Base-by-base conservation (phyloP, 2,797 vertebrate species). In the Podarcis lilfordi region DNA sequence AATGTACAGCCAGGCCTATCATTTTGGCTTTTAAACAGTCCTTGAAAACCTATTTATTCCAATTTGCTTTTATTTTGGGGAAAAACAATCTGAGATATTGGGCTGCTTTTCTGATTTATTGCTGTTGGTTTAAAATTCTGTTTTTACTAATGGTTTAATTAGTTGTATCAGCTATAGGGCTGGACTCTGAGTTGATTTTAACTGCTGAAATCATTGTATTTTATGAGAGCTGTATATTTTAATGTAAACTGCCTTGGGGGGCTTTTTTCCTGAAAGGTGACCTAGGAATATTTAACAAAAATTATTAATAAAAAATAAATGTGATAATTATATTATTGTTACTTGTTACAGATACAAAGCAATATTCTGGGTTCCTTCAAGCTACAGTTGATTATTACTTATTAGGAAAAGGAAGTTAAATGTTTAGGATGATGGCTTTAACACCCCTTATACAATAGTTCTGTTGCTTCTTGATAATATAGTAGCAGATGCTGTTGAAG, bases 381-480 rank as follows among this genome's bases (percentile, higher is more conserved):
- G n/a, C 55, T 19, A 19, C 55, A 45, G 15, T 8, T 40, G 27
- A 82, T 55, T 0, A 84, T 71, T 86, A n/a, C 29, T 64, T 77
- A 84, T 43, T 89, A 68, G 68, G 8, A 89, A 11, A 82, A 68
- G 76, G 29, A 82, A 68, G 9, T 71, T 40, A 83, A 78, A 83
- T 21, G 29, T 40, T 82, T 61, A 86, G 6, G 86, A 75, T n/a
- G 80, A 79, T 72, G 7, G 6, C 43, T 89, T 55, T 87, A 86
- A 32, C 66, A 84, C 55, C 19, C n/a, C 81, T 90, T 55, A 80
- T 25, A 40, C n/a, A 83, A n/a, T 37, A 85, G 43, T 45, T 76
- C 4, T 82, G 35, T 82, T 91, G 89, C 61, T 72, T 66, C 29
- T 35, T 87, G 59, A 43, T 35, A 25, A n/a, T 90, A 40, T 13